Evolutionary conservation across 2,113 vertebrate species (phyloP).

Genomic region (Microtus montanus): DNA sequence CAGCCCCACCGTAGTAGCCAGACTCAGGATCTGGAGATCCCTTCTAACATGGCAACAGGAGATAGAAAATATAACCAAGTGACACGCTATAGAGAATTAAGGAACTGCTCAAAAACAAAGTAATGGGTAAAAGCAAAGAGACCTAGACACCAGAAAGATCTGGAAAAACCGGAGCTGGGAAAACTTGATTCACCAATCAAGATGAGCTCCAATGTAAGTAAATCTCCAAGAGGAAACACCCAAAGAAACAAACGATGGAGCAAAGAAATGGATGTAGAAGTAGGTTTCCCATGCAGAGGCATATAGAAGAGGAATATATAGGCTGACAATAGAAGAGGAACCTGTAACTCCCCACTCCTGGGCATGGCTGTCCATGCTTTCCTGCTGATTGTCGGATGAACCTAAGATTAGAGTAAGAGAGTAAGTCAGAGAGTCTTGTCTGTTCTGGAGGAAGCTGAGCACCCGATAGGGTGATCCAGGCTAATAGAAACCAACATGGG

Average conservation of each 20-base stretch:
- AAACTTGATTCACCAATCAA: too few species aligned
- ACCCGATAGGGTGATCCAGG: too few species aligned
- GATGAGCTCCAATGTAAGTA: too few species aligned
- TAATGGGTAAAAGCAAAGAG: rapidly evolving
- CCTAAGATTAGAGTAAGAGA: not conserved
- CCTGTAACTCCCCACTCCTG: rapidly evolving
- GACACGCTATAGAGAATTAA: too few species aligned
- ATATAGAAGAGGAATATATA: too few species aligned
- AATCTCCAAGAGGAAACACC: rapidly evolving
- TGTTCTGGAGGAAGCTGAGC: too few species aligned
- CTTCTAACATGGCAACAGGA: not conserved
- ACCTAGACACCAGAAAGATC: not conserved
- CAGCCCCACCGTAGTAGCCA: rapidly evolving
- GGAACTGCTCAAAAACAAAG: not conserved
- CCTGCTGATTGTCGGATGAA: not conserved
- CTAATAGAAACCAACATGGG: not conserved
- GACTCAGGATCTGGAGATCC: not conserved
- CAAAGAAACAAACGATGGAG: rapidly evolving
- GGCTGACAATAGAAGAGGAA: rapidly evolving
- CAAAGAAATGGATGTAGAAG: not conserved
- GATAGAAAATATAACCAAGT: rapidly evolving
- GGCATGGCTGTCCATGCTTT: rapidly evolving
- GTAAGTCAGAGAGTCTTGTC: not conserved
- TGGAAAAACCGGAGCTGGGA: rapidly evolving
- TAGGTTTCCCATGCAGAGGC: not conserved